Evolutionary conservation across 2,113 vertebrate species (phyloP), one percentile per base, ranked within the genome.

Genomic region (Motacilla alba): DNA sequence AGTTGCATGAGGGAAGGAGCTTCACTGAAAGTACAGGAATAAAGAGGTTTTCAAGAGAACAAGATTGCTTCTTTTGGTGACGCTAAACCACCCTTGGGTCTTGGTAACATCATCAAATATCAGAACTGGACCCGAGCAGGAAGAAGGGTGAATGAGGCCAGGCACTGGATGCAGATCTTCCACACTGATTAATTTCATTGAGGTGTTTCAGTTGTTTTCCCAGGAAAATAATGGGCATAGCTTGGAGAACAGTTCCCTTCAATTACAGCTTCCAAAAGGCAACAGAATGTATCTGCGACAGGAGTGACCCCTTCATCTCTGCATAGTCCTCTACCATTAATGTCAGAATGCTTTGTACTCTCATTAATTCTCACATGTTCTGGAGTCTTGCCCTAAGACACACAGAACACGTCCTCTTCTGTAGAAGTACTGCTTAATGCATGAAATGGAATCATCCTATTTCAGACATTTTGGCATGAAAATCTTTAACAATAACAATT

Each of bases 391-490:
- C 8, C 6, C 18, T 17, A 41, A 64, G n/a, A n/a, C 19, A 41
- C 5, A 15, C 7, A 82, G 31, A 2, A 31, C 10, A 19, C 11
- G 19, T 5, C 3, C 3, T 46, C 28, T 58, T 44, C 19, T 37
- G 67, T 14, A 66, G n/a, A 87, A 69, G 10, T 7, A 60, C 6
- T 3, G 0, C 5, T 79, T 22, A 47, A 27, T 0, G 0, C 3
- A 6, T 68, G 13, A 22, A 44, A 44, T 3, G 0, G 4, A 64
- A 44, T 60, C 9, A 22, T 68, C 24, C n/a, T 2, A 26, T 49
- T 87, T 84, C 31, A 69, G 50, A 19, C 1, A 62, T 69, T 80
- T 82, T 43, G 12, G 9, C 6, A 22, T 20, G 28, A 70, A 82
- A 82, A 85, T 11, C 4, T 43, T 74, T 20, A 20, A 69, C 52